Percentiles rank a stretch among this genome's conserved stretches.
phyloP scores from a whole-genome alignment of 2,113 vertebrate genomes.

The Eclectus roratus region DNA sequence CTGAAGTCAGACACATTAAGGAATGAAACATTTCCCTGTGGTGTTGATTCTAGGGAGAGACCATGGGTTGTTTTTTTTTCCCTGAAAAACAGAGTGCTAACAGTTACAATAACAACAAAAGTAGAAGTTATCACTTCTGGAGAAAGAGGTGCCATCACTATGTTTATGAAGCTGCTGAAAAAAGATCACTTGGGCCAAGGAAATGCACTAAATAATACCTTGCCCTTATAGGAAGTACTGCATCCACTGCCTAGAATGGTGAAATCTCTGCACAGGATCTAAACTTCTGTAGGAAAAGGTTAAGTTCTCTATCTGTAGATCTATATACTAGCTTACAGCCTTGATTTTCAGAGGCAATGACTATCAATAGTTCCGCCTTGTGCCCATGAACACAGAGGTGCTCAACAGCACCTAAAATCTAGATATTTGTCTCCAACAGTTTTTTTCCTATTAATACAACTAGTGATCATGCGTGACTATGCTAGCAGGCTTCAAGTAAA shows the following conservation, averaged over 20 bases:
- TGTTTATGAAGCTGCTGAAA: background rate
- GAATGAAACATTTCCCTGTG: background rate
- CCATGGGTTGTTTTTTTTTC: no score
- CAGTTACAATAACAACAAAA: background rate
- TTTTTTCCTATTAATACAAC: background rate
- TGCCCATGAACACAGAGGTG: background rate
- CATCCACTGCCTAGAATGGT: background rate
- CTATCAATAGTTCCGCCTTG: background rate
- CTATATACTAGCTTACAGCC: background rate
- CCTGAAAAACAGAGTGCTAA: background rate
- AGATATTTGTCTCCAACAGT: background rate
- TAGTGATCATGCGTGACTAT: background rate
- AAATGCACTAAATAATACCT: background rate
- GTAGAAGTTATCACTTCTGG: background rate
- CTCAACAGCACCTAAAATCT: background rate
- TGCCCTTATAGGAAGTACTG: background rate
- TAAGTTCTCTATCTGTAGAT: background rate
- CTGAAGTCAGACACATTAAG: background rate
- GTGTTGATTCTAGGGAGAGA: background rate
- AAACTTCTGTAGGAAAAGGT: background rate
- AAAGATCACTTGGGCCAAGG: background rate
- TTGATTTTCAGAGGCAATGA: background rate
- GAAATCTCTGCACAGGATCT: background rate
- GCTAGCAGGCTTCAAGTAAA: background rate
- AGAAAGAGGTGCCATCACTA: background rate